Evolutionary conservation across 1,140 invertebrate genomes (phyloP), one percentile per base, ranked within the genome.

Genomic region (Helicorthomorpha holstii): DNA sequence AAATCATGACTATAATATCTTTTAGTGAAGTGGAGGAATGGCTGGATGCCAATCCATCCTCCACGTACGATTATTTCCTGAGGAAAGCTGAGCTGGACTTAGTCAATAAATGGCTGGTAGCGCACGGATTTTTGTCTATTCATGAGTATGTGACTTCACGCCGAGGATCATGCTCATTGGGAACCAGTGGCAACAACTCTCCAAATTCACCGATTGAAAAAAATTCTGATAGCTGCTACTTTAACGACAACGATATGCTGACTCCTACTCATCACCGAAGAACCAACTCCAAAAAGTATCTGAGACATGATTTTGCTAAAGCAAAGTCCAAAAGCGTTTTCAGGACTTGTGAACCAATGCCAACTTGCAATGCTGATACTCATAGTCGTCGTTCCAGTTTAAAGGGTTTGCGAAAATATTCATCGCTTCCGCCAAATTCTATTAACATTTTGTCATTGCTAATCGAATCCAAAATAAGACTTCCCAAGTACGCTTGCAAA

Each of bases 41-140:
- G 70, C 59, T 74, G 27, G 72, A 73, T 48, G 54, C 58, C 2
- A 68, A 74, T 54, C 67, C 69, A 0, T 68, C 69, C 7, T 57
- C 59, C 26, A 62, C 65, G 49, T 57, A 66, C 27, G 71, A 73
- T 45, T 71, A 73, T 51, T 72, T 73, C 55, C 52, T 73, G 2
- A 60, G 64, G 22, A 69, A 71, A 59, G 69, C 70, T 0, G 73
- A 75, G 52, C 50, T 73, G 0, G 53, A 48, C 0, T 58, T 71
- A 0, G 63, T 75, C 23, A 75, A 74, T 60, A 66, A 65, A 51
- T 75, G 73, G 73, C 59, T 75, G 2, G 58, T 66, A 2, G 54
- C 62, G 0, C 69, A 72, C 56, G 73, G 73, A 4, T 73, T 69
- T 54, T 58, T 67, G 16, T 63, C 65, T 3, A 60, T 72, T 3